Evolutionary conservation across 2,797 vertebrate species (phyloP).

Genomic region (Enteromius radiatus): DNA sequence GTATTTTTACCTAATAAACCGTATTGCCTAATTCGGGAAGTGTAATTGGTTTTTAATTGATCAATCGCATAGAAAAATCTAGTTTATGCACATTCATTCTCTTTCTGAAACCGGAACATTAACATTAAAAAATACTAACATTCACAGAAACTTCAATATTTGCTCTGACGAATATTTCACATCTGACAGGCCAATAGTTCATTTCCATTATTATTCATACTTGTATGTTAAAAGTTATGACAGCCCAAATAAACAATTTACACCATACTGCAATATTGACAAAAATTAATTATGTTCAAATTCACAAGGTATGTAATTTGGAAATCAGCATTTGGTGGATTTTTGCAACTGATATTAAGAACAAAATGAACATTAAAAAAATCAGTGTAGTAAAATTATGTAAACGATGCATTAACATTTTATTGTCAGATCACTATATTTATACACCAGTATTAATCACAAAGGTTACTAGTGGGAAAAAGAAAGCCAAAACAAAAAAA

Average conservation of each 20-base stretch:
- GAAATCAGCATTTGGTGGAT: background rate
- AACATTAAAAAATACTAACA: background rate
- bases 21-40: background rate
- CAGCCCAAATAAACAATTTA: background rate
- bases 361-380: background rate
- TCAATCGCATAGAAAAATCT: background rate
- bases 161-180: background rate
- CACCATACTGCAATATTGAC: background rate
- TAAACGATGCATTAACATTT: background rate
- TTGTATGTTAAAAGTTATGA: background rate
- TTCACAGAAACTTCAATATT: background rate
- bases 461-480: background rate
- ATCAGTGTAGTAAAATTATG: background rate
- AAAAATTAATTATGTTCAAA: background rate
- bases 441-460: background rate
- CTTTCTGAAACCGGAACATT: background rate
- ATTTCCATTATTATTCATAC: background rate
- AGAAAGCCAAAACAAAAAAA: background rate
- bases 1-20: too few species aligned
- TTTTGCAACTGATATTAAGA: background rate
- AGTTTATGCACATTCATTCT: background rate
- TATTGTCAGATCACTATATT: background rate
- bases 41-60: background rate
- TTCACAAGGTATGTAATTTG: background rate
- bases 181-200: background rate